A percentile compares a stretch with the other conserved stretches of the same genome.
phyloP scores from a whole-genome alignment of 2,113 vertebrate genomes.

The Anarrhichthys ocellatus region DNA sequence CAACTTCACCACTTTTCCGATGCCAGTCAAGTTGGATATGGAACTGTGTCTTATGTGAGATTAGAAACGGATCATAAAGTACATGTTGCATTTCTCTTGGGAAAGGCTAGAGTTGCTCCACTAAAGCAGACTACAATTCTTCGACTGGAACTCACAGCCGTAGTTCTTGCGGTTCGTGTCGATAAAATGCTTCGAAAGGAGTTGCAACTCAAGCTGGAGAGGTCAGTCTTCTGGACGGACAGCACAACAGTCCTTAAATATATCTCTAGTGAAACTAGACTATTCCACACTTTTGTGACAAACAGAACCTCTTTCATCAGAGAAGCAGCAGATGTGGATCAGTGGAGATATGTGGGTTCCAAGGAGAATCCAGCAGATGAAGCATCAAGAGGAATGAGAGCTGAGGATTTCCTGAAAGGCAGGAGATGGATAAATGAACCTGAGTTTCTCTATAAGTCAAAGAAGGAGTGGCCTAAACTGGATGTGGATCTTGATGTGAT shows the following conservation, averaged over 20 bases:
- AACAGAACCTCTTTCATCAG: no score
- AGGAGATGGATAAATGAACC: no score
- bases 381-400: no score
- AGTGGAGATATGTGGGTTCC: no score
- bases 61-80: neutral
- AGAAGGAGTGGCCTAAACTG: no score
- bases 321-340: no score
- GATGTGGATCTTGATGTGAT: no score
- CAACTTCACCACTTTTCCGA: neutral
- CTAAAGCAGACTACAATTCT: neutral
- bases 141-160: neutral
- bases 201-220: neutral
- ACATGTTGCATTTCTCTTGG: neutral
- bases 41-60: neutral
- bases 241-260: neutral
- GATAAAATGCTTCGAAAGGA: neutral
- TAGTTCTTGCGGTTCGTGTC: neutral
- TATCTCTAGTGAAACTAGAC: no score
- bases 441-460: no score
- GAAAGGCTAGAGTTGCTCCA: neutral
- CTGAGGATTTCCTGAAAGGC: no score
- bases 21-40: neutral
- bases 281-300: no score
- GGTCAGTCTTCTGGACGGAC: neutral
- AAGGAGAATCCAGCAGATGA: no score